These are phyloP conservation scores for Pollenia amentaria DNA, from an alignment of 2,888 invertebrate species.

Conservation along the genomic window DNA sequence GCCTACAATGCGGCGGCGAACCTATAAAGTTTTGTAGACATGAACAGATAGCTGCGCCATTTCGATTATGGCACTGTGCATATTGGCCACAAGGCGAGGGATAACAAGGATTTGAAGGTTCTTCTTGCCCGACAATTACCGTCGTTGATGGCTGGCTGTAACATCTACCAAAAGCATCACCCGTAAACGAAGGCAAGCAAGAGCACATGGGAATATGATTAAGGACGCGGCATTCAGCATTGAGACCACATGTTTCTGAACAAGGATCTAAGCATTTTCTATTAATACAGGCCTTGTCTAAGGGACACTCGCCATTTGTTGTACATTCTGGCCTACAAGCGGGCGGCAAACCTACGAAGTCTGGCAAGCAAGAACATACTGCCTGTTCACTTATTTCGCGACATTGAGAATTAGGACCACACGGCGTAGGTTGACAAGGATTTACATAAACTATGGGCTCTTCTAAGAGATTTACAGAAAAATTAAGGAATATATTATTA, in stretches of 20 bases:
- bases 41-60: constrained; percentile 86
- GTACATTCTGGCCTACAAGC: constrained; percentile 91
- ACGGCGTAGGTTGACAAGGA: constrained; percentile 88
- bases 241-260: constrained; percentile 87
- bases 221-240: constrained; percentile 87
- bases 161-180: constrained; percentile 89
- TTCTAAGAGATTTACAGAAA: constrained; percentile 62
- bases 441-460: constrained; percentile 82
- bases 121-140: constrained; percentile 72
- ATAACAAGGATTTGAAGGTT: constrained; percentile 85
- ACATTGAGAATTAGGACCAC: constrained; percentile 88
- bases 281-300: constrained; percentile 87
- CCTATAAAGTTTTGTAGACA: constrained; percentile 87
- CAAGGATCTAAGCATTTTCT: constrained; percentile 89
- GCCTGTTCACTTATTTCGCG: constrained; percentile 86
- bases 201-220: constrained; percentile 89
- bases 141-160: constrained; percentile 75
- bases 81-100: constrained; percentile 89
- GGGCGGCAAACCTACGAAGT: constrained; percentile 90
- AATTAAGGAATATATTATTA: not conserved
- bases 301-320: constrained; percentile 88
- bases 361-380: constrained; percentile 89
- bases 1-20: constrained; percentile 87
- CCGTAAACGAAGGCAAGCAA: constrained; percentile 86
- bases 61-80: constrained; percentile 88